These are phyloP conservation scores for Emydoidea blandingii DNA, from an alignment of 2,797 vertebrate species.

Conservation along the genomic window DNA sequence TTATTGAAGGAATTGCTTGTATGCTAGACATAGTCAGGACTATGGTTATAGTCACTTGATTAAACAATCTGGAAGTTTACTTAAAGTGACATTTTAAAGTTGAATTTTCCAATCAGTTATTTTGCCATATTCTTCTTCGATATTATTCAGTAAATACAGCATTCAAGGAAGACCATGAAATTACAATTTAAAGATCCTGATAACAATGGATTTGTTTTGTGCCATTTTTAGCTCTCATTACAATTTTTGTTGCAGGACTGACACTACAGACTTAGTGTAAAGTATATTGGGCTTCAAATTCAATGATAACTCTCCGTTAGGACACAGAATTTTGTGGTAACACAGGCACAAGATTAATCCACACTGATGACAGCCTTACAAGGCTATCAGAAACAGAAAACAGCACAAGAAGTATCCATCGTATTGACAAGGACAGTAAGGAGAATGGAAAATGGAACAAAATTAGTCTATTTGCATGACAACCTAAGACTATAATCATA, in stretches of 20 bases:
- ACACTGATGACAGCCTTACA: conserved; percentile 75
- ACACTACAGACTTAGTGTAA: conserved; percentile 61
- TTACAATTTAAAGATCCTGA: conserved; percentile 66
- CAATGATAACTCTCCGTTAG: conserved; percentile 72
- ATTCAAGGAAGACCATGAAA: conserved; percentile 58
- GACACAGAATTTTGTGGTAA: conserved; percentile 75
- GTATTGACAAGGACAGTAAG: conserved; percentile 76
- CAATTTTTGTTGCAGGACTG: conserved; percentile 66
- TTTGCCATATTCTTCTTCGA: background rate
- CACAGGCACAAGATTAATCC: conserved; percentile 76
- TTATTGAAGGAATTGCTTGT: conserved; percentile 15
- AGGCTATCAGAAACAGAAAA: conserved; percentile 69
- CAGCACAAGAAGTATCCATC: conserved; percentile 68
- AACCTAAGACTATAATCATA: conserved; percentile 82
- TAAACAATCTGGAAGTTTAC: conserved; percentile 52
- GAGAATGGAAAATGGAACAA: conserved; percentile 78
- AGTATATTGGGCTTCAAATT: conserved; percentile 71
- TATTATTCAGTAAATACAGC: conserved; percentile 38
- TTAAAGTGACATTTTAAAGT: conserved; percentile 60
- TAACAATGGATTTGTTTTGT: conserved; percentile 70
- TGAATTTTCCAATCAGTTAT: conserved; percentile 37
- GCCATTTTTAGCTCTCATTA: conserved; percentile 65
- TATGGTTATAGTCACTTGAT: conserved; percentile 39
- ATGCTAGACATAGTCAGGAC: conserved; percentile 23
- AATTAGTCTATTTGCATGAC: conserved; percentile 82